Conservation (phyloP, 2,113 vertebrate genomes). For the Tychaedon coryphoeus region DNA sequence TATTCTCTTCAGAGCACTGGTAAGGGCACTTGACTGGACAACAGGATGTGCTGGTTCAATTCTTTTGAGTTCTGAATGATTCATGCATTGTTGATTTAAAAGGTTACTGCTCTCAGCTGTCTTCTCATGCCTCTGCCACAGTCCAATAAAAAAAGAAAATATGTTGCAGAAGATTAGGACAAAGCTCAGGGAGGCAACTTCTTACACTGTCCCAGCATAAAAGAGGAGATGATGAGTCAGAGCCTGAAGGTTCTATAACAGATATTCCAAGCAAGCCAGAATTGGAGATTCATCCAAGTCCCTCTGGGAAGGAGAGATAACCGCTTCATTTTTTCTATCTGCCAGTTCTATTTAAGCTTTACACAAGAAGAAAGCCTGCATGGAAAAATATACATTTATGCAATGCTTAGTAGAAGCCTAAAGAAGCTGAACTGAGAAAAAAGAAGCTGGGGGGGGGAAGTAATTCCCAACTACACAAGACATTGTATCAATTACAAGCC, state of each 20-base stretch:
- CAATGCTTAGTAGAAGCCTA: not conserved
- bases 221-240: slow-evolving; percentile 12
- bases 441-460: accelerated
- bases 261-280: not conserved
- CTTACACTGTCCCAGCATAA: not conserved
- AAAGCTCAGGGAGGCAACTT: not conserved
- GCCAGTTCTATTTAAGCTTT: not conserved
- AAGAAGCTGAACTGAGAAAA: not conserved
- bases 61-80: not conserved
- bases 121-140: not conserved
- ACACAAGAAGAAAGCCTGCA: not conserved
- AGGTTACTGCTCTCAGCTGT: not conserved
- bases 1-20: not conserved
- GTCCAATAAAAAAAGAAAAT: not conserved
- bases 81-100: not conserved
- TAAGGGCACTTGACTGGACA: not conserved
- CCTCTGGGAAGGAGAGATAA: not conserved
- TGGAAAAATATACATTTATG: not conserved
- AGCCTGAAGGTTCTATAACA: not conserved
- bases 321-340: not conserved
- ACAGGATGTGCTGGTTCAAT: not conserved
- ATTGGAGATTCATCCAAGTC: not conserved
- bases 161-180: not conserved
- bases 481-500: not conserved
- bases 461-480: not conserved